Conservation (phyloP, 2,113 vertebrate genomes). For the Gallinago media region DNA sequence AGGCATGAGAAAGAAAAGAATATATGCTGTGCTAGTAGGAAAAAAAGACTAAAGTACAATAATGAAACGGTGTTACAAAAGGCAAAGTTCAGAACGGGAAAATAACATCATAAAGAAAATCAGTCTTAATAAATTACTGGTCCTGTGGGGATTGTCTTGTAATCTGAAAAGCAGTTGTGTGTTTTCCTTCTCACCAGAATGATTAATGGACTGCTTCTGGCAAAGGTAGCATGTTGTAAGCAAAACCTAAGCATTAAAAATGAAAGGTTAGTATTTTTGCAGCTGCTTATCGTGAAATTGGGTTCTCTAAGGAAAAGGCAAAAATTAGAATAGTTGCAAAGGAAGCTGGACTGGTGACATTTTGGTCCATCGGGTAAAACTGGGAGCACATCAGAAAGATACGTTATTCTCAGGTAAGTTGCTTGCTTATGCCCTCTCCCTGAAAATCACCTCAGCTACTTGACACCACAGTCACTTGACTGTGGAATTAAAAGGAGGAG, state of each 20-base stretch:
- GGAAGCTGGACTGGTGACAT: neutral
- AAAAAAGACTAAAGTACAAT: neutral
- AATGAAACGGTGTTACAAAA: neutral
- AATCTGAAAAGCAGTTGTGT: neutral
- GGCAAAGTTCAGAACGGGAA: neutral
- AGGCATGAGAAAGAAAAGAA: neutral
- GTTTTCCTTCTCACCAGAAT: neutral
- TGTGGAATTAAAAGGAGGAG: neutral
- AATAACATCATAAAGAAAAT: neutral
- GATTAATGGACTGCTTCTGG: slow-evolving; percentile 14
- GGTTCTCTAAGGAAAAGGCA: neutral
- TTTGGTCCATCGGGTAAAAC: neutral
- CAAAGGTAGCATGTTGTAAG: neutral
- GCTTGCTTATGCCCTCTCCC: neutral
- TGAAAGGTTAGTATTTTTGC: neutral
- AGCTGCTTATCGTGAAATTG: neutral
- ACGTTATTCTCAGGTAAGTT: neutral
- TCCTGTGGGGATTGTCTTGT: neutral
- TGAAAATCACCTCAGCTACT: neutral
- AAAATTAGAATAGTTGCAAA: neutral
- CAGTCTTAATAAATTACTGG: neutral
- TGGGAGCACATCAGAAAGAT: neutral
- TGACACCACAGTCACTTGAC: neutral
- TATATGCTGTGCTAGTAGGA: neutral
- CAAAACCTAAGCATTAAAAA: neutral